Percentiles rank a stretch among this genome's conserved stretches.
phyloP scores from a whole-genome alignment of 2,113 vertebrate species.

The Coptodon rendalli region DNA sequence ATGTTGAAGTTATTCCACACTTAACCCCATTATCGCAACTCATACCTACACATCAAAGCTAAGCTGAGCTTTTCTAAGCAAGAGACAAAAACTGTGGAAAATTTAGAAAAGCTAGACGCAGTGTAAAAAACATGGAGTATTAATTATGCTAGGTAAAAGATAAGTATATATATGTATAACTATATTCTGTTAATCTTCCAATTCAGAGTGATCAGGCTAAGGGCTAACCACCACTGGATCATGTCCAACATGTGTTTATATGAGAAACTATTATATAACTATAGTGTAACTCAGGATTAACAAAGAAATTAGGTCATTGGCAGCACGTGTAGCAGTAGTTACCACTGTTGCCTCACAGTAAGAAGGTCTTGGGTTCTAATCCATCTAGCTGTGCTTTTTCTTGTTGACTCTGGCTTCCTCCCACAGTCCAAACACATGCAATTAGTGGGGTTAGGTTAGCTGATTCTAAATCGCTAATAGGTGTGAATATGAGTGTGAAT shows the following conservation, averaged over 20 bases:
- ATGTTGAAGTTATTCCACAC: rapidly evolving
- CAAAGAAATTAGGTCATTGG: neutral
- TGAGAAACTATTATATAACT: neutral
- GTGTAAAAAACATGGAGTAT: neutral
- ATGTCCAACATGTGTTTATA: neutral
- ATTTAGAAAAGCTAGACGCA: neutral
- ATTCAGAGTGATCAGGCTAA: neutral
- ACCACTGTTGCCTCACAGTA: neutral
- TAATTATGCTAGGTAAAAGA: neutral
- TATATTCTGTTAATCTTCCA: rapidly evolving
- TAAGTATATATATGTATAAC: neutral
- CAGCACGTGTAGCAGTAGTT: neutral
- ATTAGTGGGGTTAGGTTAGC: rapidly evolving
- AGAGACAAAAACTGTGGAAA: neutral
- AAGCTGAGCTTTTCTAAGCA: neutral
- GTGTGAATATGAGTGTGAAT: neutral
- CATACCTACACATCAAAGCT: neutral
- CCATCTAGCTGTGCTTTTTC: neutral
- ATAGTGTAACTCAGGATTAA: neutral
- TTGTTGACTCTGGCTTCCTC: neutral
- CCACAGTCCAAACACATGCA: neutral
- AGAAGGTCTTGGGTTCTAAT: neutral
- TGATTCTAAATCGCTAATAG: neutral
- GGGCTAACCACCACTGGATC: neutral
- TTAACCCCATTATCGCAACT: neutral